Conservation (phyloP, 2,797 vertebrate genomes). For the Furcifer pardalis region DNA sequence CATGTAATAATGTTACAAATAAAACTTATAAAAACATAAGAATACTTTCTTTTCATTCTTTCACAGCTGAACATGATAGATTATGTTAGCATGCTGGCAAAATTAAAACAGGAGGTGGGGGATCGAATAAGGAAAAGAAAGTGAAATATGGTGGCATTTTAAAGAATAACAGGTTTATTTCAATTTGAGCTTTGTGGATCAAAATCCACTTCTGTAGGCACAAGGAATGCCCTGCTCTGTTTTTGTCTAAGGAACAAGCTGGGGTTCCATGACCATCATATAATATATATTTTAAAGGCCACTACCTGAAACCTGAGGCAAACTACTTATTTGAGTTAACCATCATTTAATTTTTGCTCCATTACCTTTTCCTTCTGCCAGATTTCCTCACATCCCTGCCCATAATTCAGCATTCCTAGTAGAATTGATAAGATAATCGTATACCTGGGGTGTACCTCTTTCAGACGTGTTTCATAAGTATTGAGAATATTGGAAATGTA, state of each 20-base stretch:
- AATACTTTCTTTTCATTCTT: constrained; percentile 32
- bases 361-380: neutral
- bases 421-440: neutral
- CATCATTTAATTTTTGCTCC: neutral
- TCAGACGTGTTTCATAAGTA: neutral
- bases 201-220: too few relatives aligned
- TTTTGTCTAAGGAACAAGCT: neutral
- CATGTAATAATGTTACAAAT: constrained; percentile 98
- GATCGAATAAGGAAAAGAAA: too few relatives aligned
- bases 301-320: neutral
- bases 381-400: neutral
- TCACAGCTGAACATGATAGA: neutral
- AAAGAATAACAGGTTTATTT: too few relatives aligned
- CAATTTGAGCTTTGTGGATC: too few relatives aligned
- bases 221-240: neutral
- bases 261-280: neutral
- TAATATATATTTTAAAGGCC: neutral
- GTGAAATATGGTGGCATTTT: too few relatives aligned
- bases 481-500: too few relatives aligned
- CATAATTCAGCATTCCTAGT: neutral
- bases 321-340: neutral
- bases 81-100: too few relatives aligned
- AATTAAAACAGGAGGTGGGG: too few relatives aligned
- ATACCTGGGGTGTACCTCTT: neutral
- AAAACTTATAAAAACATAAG: constrained; percentile 87